Evolutionary conservation across 2,113 vertebrate species (phyloP), one percentile per base, ranked within the genome.

Genomic region (Serilophus lunatus): DNA sequence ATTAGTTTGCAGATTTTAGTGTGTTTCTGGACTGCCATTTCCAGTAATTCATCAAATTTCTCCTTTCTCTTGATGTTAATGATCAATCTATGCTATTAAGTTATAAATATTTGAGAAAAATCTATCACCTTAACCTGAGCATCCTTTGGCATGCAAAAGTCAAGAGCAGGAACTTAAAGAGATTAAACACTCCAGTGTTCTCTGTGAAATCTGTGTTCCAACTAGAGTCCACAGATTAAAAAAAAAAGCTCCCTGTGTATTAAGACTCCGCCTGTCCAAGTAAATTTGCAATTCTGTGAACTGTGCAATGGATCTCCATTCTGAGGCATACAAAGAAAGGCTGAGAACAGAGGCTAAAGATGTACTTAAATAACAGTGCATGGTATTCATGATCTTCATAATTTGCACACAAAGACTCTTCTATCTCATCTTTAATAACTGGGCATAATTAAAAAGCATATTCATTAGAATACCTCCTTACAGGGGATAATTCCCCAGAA

Each of bases 121-220:
- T 31, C 36, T 51, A 11, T 44, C 33, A 63, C 18, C 38, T 57
- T 36, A 33, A 35, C 64, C 44, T 65, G 42, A 85, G 38, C 49
- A 61, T 28, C 29, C 33, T 69, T 76, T 64, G 40, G 19, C 61
- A 66, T 54, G 50, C 26, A 93, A 28, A 89, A 91, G 38, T 66
- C 65, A 59, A 12, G 38, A 91, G 35, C 28, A 71, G 56, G 20
- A 82, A 69, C 29, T 88, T 18, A 45, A 19, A 42, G 14, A 78
- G 35, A 82, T 40, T 3, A 86, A 90, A 82, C 26, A 53, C 42
- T 51, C 71, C 24, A 56, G 49, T 54, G 63, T 79, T 72, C 78
- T 86, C 64, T 83, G 69, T 78, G 78, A 89, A 95, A 96, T 72
- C 19, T 79, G 50, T 33, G 83, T 57, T 92, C 47, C 59, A 75